Evolutionary conservation across 2,888 invertebrate genomes (phyloP), one percentile per base, ranked within the genome.

Genomic region (Aporophyla lueneburgensis): DNA sequence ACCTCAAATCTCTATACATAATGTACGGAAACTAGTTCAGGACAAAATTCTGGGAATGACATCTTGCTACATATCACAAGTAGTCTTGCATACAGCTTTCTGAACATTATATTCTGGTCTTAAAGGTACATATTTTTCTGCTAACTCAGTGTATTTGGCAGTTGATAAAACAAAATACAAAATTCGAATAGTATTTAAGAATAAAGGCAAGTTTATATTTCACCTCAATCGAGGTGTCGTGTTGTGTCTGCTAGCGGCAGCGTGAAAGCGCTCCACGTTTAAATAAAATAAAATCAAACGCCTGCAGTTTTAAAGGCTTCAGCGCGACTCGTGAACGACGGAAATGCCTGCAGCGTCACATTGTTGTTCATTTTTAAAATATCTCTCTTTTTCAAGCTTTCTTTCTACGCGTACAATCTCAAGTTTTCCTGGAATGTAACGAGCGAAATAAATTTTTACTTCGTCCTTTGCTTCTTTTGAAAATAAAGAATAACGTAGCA

Each of bases 231-330:
- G 63, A 74, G 71, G 79, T 78, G 67, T 74, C 76, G 71, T 65
- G 84, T 83, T 78, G 83, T 77, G 69, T 71, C 69, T 74, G 59
- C 65, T 67, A 80, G 58, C 62, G 66, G 76, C 78, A 77, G 84
- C 77, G 80, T 87, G 82, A 86, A 87, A 86, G 76, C 76, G 78
- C 76, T 86, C 85, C 61, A 74, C 83, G 84, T 80, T 86, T 89
- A 85, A 87, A 88, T 89, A 87, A 89, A 91, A 90, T 89, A 88
- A 89, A 89, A 89, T 85, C 84, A 85, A 87, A 87, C 88, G 80
- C 76, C 83, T 86, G 83, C 84, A 81, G 73, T 88, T 89, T 86
- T 86, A 86, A 86, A 86, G 71, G 71, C 83, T 85, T 78, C 71
- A 61, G 62, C 58, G 79, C 80, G 80, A 78, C 76, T 78, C 75